A percentile compares a stretch with the other conserved stretches of the same genome.
phyloP scores from a whole-genome alignment of 2,113 vertebrate species.

The Falcunculus frontatus region DNA sequence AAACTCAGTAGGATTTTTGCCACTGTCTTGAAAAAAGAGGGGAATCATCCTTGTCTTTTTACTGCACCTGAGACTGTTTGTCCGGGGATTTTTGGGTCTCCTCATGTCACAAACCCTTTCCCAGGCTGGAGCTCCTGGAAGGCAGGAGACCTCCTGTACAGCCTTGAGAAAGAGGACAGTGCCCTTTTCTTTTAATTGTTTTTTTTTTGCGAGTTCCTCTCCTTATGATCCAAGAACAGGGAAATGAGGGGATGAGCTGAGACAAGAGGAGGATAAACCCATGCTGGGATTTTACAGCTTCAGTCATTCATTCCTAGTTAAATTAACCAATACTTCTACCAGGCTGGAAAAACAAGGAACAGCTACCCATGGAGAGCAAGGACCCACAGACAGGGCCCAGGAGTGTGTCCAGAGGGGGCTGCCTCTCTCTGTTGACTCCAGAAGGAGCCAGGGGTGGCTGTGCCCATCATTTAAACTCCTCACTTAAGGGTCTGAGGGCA shows the following conservation, averaged over 20 bases:
- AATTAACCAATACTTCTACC: neutral
- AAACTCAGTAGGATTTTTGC: neutral
- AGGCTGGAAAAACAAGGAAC: neutral
- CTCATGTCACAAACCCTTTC: neutral
- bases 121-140: neutral
- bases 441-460: neutral
- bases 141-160: no score
- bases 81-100: neutral
- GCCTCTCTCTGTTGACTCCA: neutral
- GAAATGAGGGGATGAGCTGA: neutral
- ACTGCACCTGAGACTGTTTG: neutral
- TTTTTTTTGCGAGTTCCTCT: neutral
- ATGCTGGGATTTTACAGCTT: accelerated
- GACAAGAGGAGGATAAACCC: neutral
- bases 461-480: neutral
- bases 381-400: neutral
- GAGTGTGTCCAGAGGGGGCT: neutral
- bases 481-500: neutral
- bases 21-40: neutral
- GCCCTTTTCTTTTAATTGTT: neutral
- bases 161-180: neutral
- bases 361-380: neutral
- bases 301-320: neutral
- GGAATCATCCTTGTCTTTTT: neutral
- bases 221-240: neutral